Base-by-base conservation (phyloP, 2,113 vertebrate species). In the Lepisosteus oculatus region DNA sequence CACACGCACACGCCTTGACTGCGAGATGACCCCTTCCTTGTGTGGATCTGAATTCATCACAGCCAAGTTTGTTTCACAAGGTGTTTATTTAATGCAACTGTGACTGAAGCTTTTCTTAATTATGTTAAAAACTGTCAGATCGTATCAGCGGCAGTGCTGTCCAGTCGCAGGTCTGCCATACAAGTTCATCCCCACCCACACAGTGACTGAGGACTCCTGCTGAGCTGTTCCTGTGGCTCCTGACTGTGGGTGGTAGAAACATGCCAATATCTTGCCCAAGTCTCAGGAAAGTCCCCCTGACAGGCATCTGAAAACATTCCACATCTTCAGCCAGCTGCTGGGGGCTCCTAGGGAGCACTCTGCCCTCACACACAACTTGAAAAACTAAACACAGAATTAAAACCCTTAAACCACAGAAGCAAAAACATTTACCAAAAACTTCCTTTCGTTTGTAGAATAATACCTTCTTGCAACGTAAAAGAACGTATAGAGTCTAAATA, bases 1-100 rank as follows among this genome's bases (percentile, higher is more conserved):
- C 68, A 74, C 78, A 82, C 47, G 55, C 70, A 77, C 72, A 41
- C 74, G 75, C 68, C 65, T 13, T 80, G 79, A 80, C 73, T 80
- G 71, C 68, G 29, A 69, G 68, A 73, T 76, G 71, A 80, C 72
- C 78, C 77, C 70, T 74, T 51, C 67, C 71, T 68, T 41, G 56
- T 57, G 41, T 45, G 55, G 13, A 67, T 71, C 43, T 55, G 64
- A 65, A 56, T 74, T 79, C 72, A 73, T 74, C 71, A 77, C 71
- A 77, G 69, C 71, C 72, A 73, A 74, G 47, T 72, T 80, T 61
- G 45, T 71, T 71, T 79, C 75, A 81, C 70, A 69, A 69, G 61
- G 61, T 65, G 67, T 74, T 74, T 74, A 69, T 62, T 55, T 69
- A 69, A 29, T 64, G 43, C 11, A 56, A 56, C 67, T 17, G 55